Conservation (phyloP, 2,113 vertebrate genomes). For the Caloenas nicobarica region DNA sequence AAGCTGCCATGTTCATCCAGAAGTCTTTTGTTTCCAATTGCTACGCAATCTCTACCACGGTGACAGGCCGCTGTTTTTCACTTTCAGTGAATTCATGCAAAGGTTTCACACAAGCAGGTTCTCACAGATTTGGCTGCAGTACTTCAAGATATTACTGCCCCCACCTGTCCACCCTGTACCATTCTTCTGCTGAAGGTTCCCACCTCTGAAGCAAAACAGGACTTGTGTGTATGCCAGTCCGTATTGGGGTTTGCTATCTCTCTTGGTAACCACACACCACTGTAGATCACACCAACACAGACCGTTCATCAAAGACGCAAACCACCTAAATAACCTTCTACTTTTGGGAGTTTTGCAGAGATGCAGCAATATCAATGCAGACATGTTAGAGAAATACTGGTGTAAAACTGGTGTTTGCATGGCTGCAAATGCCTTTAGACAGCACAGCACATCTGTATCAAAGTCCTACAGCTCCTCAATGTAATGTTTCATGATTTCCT, state of each 20-base stretch:
- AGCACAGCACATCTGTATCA: not conserved
- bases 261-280: not conserved
- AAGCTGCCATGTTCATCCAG: not conserved
- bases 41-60: not conserved
- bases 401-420: not conserved
- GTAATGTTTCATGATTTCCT: not conserved
- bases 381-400: not conserved
- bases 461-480: not conserved
- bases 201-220: not conserved
- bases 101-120: slow-evolving; percentile 16
- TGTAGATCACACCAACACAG: not conserved
- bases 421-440: not conserved
- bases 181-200: slow-evolving; percentile 8
- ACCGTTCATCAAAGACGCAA: not conserved
- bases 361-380: not conserved
- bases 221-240: not conserved
- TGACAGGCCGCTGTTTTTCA: not conserved
- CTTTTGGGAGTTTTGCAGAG: not conserved
- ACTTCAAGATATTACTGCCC: slow-evolving; percentile 60
- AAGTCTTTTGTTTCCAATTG: slow-evolving; percentile 11
- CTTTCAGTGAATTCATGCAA: not conserved
- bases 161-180: slow-evolving; percentile 47
- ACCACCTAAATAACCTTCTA: not conserved
- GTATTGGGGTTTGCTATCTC: rapidly evolving
- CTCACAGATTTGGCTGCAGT: slow-evolving; percentile 2